Percentiles rank a stretch among this genome's conserved stretches.
Conservation (phyloP, 2,888 invertebrate species). For the Chloroclysta siterata region DNA sequence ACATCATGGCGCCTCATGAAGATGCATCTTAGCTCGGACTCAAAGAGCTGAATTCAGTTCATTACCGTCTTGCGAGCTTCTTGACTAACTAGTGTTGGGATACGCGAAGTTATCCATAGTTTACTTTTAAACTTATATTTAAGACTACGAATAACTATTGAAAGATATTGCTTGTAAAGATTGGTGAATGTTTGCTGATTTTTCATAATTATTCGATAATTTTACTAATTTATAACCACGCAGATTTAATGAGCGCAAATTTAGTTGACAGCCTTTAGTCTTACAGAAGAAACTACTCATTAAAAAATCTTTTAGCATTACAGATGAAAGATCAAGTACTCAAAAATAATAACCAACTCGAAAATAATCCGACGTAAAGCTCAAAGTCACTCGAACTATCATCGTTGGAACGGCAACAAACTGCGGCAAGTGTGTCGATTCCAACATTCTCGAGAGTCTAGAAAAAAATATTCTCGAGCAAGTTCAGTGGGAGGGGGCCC, state of each 20-base stretch:
- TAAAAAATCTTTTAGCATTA: conserved; percentile 28
- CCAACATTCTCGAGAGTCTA: conserved; percentile 78
- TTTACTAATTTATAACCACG: neutral
- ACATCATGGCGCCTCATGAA: conserved; percentile 41
- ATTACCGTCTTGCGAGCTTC: conserved; percentile 76
- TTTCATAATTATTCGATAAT: neutral
- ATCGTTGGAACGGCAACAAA: conserved; percentile 74
- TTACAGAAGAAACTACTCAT: conserved; percentile 13
- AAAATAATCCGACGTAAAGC: conserved; percentile 62
- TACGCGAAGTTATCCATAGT: conserved; percentile 15
- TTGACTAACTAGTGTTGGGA: conserved; percentile 50
- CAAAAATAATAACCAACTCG: conserved; percentile 50
- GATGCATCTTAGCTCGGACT: conserved; percentile 48
- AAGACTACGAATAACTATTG: too few species aligned
- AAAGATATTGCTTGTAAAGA: too few species aligned
- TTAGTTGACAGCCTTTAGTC: neutral
- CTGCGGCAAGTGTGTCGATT: conserved; percentile 84
- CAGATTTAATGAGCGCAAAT: conserved; percentile 13
- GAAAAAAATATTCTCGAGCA: conserved; percentile 84
- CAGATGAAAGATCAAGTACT: conserved; percentile 46
- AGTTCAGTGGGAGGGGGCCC: conserved; percentile 66
- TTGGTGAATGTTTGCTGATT: neutral
- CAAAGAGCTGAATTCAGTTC: conserved; percentile 75
- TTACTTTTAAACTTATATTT: conserved; percentile 32
- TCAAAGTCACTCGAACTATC: conserved; percentile 80